Base-by-base conservation (phyloP, 2,797 vertebrate genomes). In the Sylvilagus floridanus region DNA sequence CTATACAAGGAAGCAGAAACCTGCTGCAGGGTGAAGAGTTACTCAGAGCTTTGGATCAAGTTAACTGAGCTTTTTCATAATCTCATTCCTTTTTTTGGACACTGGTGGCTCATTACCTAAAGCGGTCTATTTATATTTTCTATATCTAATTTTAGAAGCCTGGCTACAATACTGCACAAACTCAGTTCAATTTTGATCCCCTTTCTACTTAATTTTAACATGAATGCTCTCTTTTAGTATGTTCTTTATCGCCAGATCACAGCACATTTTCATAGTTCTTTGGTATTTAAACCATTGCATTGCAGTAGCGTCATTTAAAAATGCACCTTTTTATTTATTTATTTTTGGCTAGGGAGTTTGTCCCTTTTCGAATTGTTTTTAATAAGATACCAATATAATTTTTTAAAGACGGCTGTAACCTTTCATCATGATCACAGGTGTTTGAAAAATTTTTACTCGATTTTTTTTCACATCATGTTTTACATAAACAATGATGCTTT, bases 21-120 rank as follows among this genome's bases (percentile, higher is more conserved):
- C 98, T 99, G 97, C 98, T 99, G 96, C 99, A 99, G 98, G 99
- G 99, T 37, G 99, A 99, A 98, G 99, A 99, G 96, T 98, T 99
- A 95, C 99, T 99, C 97, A 98, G 98, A 97, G 99, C 99, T 96
- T 98, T 99, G 98, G 99, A 99, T 99, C 99, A 99, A 98, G 98
- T 99, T 98, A 99, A 99, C 98, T 99, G 99, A 99, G 98, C 96
- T 97, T 96, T 97, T 98, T 98, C 97, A 97, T 96, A 96, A 98
- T 98, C 97, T 98, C 98, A 98, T 98, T 98, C 98, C 98, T 98
- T 98, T 90, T 98, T 98, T 98, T 98, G 99, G 99, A 99, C 99
- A 99, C 98, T 99, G 99, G 98, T 98, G 98, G 98, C 98, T 98
- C 98, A 98, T 98, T 98, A 98, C 98, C 98, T 98, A 98, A 98